These are phyloP conservation scores for Ceratosolen fusciceps DNA, from an alignment of 1,140 invertebrate genomes.

Conservation along the genomic window DNA sequence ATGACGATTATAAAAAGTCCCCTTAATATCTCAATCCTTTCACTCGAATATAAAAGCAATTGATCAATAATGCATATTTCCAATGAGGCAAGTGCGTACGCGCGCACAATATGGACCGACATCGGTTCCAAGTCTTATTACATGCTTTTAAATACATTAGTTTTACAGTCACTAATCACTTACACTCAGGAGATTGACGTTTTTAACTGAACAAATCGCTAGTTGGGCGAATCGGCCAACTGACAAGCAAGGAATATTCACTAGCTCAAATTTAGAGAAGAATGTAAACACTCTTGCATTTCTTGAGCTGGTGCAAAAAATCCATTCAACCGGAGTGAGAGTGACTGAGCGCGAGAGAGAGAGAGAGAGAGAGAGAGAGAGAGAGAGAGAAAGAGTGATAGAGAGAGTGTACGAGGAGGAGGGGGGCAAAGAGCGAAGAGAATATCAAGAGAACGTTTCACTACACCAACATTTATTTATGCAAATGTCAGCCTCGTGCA, in stretches of 20 bases:
- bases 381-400: not conserved
- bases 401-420: not conserved
- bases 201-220: not conserved
- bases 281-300: not conserved
- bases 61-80: too few relatives aligned
- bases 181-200: not conserved
- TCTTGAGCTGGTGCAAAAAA: not conserved
- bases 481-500: conserved; percentile 13
- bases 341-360: not conserved
- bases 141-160: not conserved
- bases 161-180: not conserved
- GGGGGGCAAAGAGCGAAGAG: not conserved
- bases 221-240: not conserved
- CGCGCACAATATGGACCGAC: not conserved
- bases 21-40: not conserved
- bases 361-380: not conserved
- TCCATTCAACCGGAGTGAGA: too few relatives aligned
- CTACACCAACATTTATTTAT: conserved; percentile 35
- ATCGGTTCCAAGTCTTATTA: not conserved
- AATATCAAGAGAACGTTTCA: conserved; percentile 22
- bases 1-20: not conserved
- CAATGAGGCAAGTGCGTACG: not conserved
- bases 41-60: not conserved
- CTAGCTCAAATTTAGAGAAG: conserved; percentile 8
- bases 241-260: not conserved